A percentile compares a stretch with the other conserved stretches of the same genome.
phyloP scores from a whole-genome alignment of 2,113 vertebrate genomes.

The Piaya cayana region DNA sequence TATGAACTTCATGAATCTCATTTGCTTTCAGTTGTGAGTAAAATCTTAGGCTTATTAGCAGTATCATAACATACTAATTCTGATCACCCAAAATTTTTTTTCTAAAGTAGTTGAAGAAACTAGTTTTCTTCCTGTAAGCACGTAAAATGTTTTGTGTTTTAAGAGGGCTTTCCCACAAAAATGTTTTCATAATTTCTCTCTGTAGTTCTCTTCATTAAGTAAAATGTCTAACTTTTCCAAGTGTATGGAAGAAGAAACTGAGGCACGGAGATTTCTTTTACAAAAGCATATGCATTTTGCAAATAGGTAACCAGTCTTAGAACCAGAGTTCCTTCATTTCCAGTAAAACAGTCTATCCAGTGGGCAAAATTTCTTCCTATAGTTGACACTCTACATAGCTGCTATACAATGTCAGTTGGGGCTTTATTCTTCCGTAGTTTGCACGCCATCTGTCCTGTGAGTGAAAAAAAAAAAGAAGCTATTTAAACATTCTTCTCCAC shows the following conservation, averaged over 20 bases:
- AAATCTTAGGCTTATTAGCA: neutral
- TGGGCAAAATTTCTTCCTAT: neutral
- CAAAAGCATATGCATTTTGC: neutral
- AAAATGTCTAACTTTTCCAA: neutral
- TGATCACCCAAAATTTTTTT: neutral
- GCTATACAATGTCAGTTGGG: slow-evolving; percentile 32
- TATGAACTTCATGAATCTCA: neutral
- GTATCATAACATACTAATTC: neutral
- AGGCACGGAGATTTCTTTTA: neutral
- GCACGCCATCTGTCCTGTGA: slow-evolving; percentile 65
- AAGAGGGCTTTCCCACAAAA: neutral
- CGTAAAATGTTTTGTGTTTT: neutral
- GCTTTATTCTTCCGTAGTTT: slow-evolving; percentile 58
- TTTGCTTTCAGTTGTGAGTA: neutral
- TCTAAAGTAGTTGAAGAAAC: neutral
- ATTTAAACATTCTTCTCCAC: slow-evolving; percentile 62
- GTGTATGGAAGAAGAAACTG: neutral
- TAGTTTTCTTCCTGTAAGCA: neutral
- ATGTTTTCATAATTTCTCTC: neutral
- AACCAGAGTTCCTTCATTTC: neutral
- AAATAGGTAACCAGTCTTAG: neutral
- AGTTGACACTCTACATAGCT: slow-evolving; percentile 32
- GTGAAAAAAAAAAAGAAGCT: slow-evolving; percentile 63
- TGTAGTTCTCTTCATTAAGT: neutral
- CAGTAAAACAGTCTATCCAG: slow-evolving; percentile 20